Evolutionary conservation across 2,797 vertebrate genomes (phyloP).

Genomic region (Clamator glandarius): DNA sequence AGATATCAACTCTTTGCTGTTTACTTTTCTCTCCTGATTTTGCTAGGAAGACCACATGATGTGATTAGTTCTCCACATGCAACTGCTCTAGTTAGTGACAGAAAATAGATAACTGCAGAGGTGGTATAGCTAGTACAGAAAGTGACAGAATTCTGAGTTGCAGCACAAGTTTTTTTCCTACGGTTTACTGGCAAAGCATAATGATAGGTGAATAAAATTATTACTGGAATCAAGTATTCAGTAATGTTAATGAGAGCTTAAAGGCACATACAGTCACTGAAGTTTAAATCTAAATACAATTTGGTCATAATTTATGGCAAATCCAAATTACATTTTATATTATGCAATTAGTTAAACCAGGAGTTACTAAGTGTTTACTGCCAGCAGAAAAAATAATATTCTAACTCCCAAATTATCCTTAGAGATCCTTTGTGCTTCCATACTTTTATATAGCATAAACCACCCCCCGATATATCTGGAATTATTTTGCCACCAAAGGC

Average conservation of each 20-base stretch:
- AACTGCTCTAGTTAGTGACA: background rate
- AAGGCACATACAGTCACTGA: background rate
- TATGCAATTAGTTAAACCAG: background rate
- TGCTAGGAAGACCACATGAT: fast-evolving
- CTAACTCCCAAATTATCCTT: background rate
- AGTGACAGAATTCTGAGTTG: background rate
- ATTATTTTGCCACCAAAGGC: background rate
- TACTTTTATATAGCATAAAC: background rate
- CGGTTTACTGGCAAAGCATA: background rate
- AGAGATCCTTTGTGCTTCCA: background rate
- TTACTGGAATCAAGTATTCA: background rate
- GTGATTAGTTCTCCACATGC: background rate
- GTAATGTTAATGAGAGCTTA: background rate
- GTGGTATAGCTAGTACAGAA: background rate
- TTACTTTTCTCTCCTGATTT: background rate
- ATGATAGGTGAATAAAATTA: background rate
- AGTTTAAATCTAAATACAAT: background rate
- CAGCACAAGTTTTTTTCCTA: fast-evolving
- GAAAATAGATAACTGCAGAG: background rate
- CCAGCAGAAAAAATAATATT: background rate
- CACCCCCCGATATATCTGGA: background rate
- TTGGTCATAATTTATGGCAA: background rate
- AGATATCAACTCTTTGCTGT: background rate
- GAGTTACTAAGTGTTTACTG: background rate
- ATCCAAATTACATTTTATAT: background rate